These are phyloP conservation scores for Tiliacea citrago DNA, from an alignment of 2,888 invertebrate genomes.

Conservation along the genomic window DNA sequence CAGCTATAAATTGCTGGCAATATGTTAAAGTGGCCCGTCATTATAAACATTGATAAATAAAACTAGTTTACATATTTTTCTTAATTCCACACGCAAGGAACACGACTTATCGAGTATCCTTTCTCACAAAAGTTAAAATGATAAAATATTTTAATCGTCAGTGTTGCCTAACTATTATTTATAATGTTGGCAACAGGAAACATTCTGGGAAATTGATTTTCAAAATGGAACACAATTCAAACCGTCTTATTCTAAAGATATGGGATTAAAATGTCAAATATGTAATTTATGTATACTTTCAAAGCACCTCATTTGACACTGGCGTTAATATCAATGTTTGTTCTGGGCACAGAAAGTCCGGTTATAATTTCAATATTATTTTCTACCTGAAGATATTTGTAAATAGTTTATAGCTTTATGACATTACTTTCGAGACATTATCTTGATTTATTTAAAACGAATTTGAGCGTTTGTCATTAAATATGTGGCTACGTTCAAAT, in stretches of 20 bases:
- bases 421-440: constrained; percentile 32
- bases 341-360: constrained; percentile 74
- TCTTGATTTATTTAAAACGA: constrained; percentile 2
- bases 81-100: constrained; percentile 61
- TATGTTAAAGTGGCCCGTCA: constrained; percentile 61
- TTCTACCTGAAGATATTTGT: constrained; percentile 48
- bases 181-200: constrained; percentile 68
- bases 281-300: constrained; percentile 83
- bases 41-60: constrained; percentile 55
- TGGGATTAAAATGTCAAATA: constrained; percentile 79
- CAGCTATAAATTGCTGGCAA: constrained; percentile 46
- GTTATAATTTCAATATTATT: constrained; percentile 27
- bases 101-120: constrained; percentile 46
- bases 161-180: constrained; percentile 63
- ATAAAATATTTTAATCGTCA: constrained; percentile 66
- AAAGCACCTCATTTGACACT: constrained; percentile 88
- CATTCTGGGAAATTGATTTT: constrained; percentile 56
- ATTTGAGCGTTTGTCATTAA: constrained; percentile 25
- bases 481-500: constrained; percentile 15
- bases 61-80: constrained; percentile 54
- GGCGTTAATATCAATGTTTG: constrained; percentile 80
- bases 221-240: constrained; percentile 71
- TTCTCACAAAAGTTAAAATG: constrained; percentile 59
- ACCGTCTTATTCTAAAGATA: constrained; percentile 79
- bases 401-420: constrained; percentile 1